phyloP scores from a whole-genome alignment of 2,113 vertebrate genomes.

The Suricata suricatta region DNA sequence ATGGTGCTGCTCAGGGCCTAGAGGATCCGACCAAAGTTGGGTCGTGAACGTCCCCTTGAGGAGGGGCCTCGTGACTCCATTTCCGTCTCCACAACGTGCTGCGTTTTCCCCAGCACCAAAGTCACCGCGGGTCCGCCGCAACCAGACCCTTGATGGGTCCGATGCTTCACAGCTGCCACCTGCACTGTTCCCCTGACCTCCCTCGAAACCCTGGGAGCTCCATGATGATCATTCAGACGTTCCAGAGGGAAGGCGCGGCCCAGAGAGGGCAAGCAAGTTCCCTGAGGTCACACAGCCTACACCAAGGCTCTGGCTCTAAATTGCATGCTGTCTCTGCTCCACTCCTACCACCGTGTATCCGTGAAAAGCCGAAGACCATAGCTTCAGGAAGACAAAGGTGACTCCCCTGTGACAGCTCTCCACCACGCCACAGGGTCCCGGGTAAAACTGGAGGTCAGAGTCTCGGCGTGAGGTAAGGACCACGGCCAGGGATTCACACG shows the following conservation, averaged over 20 bases:
- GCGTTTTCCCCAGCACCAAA: neutral
- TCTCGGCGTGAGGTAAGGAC: neutral
- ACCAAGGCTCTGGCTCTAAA: neutral
- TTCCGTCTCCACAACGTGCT: too few relatives aligned
- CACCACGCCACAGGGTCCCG: accelerated
- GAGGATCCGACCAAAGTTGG: neutral
- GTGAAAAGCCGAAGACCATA: neutral
- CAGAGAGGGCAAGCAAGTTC: neutral
- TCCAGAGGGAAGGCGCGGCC: neutral
- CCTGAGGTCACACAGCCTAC: neutral
- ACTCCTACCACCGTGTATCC: neutral
- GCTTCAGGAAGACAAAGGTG: neutral
- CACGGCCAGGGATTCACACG: neutral
- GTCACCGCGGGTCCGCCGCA: neutral
- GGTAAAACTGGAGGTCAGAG: neutral
- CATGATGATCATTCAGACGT: accelerated
- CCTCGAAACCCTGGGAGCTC: neutral
- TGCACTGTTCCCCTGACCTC: too few relatives aligned
- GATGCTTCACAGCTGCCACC: neutral
- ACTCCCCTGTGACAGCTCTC: neutral
- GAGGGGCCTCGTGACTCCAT: neutral
- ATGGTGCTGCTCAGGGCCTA: neutral
- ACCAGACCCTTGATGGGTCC: accelerated
- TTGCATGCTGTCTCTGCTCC: neutral
- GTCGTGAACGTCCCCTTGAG: neutral